These are phyloP conservation scores for Heterochromis multidens DNA, from an alignment of 2,113 vertebrate species.

Conservation along the genomic window DNA sequence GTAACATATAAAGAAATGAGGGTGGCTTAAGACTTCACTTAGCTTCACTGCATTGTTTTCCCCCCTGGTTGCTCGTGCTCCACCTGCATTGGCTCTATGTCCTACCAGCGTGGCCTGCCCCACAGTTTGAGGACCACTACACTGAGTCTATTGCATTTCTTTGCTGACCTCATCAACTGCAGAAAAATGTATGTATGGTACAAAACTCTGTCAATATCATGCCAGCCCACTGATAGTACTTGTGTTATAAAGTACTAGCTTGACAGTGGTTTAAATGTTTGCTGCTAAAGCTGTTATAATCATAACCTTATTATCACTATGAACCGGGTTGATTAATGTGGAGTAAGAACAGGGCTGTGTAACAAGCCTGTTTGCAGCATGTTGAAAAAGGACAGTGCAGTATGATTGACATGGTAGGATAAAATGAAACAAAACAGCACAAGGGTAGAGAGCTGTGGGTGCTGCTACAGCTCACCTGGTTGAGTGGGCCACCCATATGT, in stretches of 20 bases:
- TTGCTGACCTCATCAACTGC: neutral
- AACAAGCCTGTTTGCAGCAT: neutral
- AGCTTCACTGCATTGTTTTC: no score
- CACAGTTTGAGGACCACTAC: no score
- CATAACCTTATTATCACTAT: neutral
- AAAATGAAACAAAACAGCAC: neutral
- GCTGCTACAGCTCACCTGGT: neutral
- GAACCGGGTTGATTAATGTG: neutral
- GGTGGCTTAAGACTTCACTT: no score
- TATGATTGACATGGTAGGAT: neutral
- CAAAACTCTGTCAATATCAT: neutral
- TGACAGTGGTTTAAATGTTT: neutral
- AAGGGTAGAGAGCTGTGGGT: neutral
- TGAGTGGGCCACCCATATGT: neutral
- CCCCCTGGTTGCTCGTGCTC: no score
- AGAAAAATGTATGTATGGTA: neutral
- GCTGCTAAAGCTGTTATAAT: neutral
- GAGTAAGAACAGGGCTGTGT: neutral
- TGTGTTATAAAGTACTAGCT: neutral
- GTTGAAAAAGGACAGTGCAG: neutral
- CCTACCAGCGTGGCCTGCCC: no score
- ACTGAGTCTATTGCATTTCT: no score
- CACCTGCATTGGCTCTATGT: no score
- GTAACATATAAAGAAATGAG: no score
- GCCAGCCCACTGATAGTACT: neutral